Conservation (phyloP, 2,797 vertebrate genomes). For the Microcaecilia unicolor region DNA sequence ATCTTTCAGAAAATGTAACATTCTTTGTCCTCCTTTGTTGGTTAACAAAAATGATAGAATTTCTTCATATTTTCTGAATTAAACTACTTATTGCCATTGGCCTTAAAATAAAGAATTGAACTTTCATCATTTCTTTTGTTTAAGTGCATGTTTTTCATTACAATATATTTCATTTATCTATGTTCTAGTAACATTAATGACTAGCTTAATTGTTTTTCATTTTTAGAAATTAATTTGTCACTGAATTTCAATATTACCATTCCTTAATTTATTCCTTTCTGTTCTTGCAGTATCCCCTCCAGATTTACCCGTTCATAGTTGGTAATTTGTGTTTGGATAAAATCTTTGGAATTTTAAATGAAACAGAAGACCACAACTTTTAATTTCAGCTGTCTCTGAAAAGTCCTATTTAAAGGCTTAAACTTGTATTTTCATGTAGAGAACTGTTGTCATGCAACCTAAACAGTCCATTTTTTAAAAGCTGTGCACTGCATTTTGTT, state of each 20-base stretch:
- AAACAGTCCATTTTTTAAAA: too few species aligned
- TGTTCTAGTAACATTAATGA: constrained; percentile 35
- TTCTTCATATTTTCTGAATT: constrained; percentile 52
- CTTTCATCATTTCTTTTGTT: constrained; percentile 43
- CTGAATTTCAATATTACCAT: too few species aligned
- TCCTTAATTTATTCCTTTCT: too few species aligned
- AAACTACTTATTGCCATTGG: constrained; percentile 44
- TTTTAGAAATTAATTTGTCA: too few species aligned
- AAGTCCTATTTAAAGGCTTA: too few species aligned
- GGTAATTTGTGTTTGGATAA: constrained; percentile 22
- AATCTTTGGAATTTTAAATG: too few species aligned
- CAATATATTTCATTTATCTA: constrained; percentile 45
- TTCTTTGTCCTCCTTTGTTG: constrained; percentile 40
- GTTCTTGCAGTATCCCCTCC: neutral
- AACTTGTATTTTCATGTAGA: too few species aligned
- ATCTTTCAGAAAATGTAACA: constrained; percentile 55
- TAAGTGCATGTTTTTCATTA: constrained; percentile 34
- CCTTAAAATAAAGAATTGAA: constrained; percentile 43
- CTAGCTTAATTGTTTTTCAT: constrained; percentile 37
- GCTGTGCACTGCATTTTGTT: too few species aligned
- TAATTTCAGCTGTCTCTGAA: too few species aligned
- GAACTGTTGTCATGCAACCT: too few species aligned
- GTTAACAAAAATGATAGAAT: constrained; percentile 45
- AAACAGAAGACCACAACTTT: too few species aligned
- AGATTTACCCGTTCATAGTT: neutral